These are phyloP conservation scores for Pachypanchax playfairii DNA, from an alignment of 2,113 vertebrate species.

Conservation along the genomic window DNA sequence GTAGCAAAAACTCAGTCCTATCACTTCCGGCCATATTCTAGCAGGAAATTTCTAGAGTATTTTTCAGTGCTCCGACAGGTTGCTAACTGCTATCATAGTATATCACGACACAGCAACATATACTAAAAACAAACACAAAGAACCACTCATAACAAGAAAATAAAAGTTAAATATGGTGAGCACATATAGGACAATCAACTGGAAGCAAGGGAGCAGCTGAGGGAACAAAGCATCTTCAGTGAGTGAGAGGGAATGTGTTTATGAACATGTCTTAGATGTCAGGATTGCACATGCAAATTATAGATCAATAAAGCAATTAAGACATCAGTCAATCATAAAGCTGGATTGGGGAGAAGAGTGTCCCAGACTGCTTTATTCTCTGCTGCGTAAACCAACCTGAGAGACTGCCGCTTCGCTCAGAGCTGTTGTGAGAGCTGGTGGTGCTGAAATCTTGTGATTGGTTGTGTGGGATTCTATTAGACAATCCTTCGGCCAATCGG, in stretches of 20 bases:
- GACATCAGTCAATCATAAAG: conserved; percentile 58
- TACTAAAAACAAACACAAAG: neutral
- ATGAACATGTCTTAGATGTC: conserved; percentile 27
- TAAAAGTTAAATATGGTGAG: neutral
- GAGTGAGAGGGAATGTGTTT: conserved; percentile 39
- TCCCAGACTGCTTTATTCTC: conserved; percentile 60
- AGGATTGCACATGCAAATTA: conserved; percentile 69
- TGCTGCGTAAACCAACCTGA: conserved; percentile 93
- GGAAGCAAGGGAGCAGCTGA: conserved; percentile 18
- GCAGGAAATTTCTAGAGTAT: conserved; percentile 20
- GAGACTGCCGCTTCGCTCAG: conserved; percentile 99
- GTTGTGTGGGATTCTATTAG: conserved; percentile 99
- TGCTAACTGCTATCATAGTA: conserved; percentile 12
- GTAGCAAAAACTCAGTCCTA: conserved; percentile 46
- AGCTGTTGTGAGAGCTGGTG: conserved; percentile 99
- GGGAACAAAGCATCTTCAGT: conserved; percentile 44
- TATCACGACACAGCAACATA: conserved; percentile 19
- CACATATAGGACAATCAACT: conserved; percentile 12
- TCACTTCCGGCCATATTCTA: conserved; percentile 37
- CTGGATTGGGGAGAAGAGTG: conserved; percentile 49
- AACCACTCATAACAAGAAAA: neutral
- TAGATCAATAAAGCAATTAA: conserved; percentile 65
- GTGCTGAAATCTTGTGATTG: conserved; percentile 99
- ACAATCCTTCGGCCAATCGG: conserved; percentile 99
- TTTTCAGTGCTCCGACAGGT: conserved; percentile 41